Evolutionary conservation across 1,140 invertebrate genomes (phyloP).

Genomic region (Anoplophora glabripennis): DNA sequence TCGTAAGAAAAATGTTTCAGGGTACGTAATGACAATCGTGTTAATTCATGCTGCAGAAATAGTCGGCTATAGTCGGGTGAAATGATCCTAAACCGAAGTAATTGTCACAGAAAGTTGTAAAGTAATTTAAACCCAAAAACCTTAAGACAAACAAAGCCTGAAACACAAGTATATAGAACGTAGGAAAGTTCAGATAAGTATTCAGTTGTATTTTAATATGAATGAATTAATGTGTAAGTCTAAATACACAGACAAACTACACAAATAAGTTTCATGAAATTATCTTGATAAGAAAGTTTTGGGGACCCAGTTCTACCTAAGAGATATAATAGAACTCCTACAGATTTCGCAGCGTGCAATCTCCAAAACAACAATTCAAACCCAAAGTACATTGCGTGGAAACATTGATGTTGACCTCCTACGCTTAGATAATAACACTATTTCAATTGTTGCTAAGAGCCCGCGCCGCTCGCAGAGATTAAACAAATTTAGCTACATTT

Average conservation of each 20-base stretch:
- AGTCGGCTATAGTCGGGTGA: no score
- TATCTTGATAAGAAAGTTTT: slow-evolving; percentile 36
- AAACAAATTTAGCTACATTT: no score
- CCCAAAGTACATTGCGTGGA: slow-evolving; percentile 31
- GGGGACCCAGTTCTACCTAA: slow-evolving; percentile 32
- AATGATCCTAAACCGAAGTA: no score
- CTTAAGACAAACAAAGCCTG: no score
- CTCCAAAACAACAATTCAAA: slow-evolving; percentile 33
- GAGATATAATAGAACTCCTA: slow-evolving; percentile 35
- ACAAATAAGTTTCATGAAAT: slow-evolving; percentile 35
- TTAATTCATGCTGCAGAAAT: no score
- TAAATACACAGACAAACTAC: slow-evolving; percentile 28
- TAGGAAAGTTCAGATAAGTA: neutral
- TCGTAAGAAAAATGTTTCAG: no score
- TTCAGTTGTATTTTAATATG: slow-evolving; percentile 16
- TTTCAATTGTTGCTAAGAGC: slow-evolving; percentile 15
- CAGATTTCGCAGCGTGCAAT: slow-evolving; percentile 30
- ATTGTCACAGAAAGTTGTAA: no score
- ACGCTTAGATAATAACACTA: slow-evolving; percentile 30
- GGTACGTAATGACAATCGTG: no score
- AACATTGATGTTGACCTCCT: slow-evolving; percentile 35
- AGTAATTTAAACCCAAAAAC: no score
- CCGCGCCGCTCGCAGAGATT: neutral
- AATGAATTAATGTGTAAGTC: slow-evolving; percentile 30
- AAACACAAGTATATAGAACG: no score